These are phyloP conservation scores for Drosophila limbata DNA, from an alignment of 2,888 invertebrate genomes.

Conservation along the genomic window DNA sequence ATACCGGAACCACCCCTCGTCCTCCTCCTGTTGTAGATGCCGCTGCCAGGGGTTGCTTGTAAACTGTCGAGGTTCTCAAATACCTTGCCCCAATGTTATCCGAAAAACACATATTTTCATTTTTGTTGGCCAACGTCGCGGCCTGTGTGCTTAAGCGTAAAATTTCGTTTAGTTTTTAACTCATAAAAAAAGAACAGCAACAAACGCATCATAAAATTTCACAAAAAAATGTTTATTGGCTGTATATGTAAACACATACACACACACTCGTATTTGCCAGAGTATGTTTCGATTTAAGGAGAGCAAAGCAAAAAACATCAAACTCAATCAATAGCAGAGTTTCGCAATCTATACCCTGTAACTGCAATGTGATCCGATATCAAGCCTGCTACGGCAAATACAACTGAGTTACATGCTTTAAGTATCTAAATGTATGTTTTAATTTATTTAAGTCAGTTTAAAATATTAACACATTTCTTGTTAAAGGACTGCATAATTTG, in stretches of 20 bases:
- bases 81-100: conserved; percentile 64
- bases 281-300: conserved; percentile 6
- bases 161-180: conserved; percentile 64
- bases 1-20: conserved; percentile 14
- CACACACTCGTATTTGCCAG: conserved; percentile 4
- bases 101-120: conserved; percentile 56
- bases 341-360: conserved; percentile 10
- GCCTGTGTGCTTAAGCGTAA: conserved; percentile 57
- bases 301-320: conserved; percentile 5
- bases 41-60: conserved; percentile 31
- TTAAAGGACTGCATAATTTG: background rate
- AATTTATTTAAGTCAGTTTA: no score
- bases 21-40: background rate
- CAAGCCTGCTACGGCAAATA: background rate
- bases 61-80: conserved; percentile 71
- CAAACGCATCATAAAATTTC: conserved; percentile 24
- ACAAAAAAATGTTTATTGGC: conserved; percentile 26
- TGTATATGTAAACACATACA: conserved; percentile 3
- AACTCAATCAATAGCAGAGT: conserved; percentile 1
- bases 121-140: conserved; percentile 28
- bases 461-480: no score
- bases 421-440: background rate
- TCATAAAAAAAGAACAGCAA: conserved; percentile 39
- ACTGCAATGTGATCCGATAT: background rate
- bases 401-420: no score